phyloP scores from a whole-genome alignment of 2,113 vertebrate genomes.

The Colaptes auratus region DNA sequence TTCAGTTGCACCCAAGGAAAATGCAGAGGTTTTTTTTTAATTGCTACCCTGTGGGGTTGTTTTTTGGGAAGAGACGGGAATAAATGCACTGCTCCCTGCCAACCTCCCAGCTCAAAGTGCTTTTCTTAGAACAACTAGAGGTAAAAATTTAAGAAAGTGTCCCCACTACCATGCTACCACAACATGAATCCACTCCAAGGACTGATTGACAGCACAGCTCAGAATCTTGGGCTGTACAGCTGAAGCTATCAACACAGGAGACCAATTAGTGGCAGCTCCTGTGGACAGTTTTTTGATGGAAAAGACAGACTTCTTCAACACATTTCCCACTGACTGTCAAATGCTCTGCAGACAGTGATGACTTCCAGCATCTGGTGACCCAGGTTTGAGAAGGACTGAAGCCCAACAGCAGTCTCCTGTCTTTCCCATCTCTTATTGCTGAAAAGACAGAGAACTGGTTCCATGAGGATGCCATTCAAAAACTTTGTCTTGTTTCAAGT shows the following conservation, averaged over 20 bases:
- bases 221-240: neutral
- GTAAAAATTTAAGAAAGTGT: neutral
- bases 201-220: neutral
- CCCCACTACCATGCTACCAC: neutral
- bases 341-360: rapidly evolving
- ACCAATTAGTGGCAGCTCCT: neutral
- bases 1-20: neutral
- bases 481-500: neutral
- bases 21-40: neutral
- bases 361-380: neutral
- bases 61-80: neutral
- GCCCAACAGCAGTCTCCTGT: neutral
- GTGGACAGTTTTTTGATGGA: neutral
- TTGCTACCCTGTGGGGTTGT: neutral
- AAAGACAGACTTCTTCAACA: neutral
- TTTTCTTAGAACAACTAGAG: neutral
- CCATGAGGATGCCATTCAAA: neutral
- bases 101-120: neutral
- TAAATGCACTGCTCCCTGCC: neutral
- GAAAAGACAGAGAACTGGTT: neutral
- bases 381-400: neutral
- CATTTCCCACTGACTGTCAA: neutral
- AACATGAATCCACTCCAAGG: neutral
- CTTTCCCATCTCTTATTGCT: neutral
- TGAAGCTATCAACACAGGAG: neutral